Evolutionary conservation across 2,113 vertebrate genomes (phyloP).

Genomic region (Gasterosteus nipponicus): DNA sequence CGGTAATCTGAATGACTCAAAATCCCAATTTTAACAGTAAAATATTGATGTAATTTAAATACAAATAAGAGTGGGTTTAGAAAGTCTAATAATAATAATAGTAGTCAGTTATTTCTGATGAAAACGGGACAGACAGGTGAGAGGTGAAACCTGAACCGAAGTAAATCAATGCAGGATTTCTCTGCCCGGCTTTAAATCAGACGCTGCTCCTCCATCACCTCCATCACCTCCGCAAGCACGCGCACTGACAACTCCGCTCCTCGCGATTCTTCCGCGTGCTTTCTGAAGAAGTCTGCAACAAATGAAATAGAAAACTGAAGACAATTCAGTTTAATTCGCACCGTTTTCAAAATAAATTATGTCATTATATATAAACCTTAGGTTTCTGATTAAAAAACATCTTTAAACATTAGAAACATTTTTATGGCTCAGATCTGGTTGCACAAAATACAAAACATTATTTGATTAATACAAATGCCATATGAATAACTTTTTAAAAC

Average conservation of each 20-base stretch:
- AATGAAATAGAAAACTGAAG: background rate
- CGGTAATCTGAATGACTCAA: background rate
- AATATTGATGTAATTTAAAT: background rate
- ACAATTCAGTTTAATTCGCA: background rate
- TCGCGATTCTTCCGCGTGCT: background rate
- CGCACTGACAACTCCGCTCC: background rate
- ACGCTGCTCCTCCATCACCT: conserved; percentile 5
- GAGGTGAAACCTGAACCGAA: background rate
- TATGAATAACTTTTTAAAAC: background rate
- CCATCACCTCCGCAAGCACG: background rate
- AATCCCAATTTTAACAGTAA: background rate
- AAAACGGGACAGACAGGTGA: background rate
- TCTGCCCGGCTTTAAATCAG: conserved; percentile 12
- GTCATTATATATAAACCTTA: too few species aligned
- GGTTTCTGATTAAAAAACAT: background rate
- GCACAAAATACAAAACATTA: too few species aligned
- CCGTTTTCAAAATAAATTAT: background rate
- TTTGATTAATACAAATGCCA: too few species aligned
- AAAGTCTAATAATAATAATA: background rate
- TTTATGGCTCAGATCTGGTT: background rate
- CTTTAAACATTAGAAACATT: background rate
- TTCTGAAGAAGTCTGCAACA: background rate
- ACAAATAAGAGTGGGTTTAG: background rate
- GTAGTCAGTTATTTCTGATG: background rate
- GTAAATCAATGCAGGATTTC: conserved; percentile 18